phyloP scores from a whole-genome alignment of 2,888 invertebrate species.

The Chalcosyrphus nemorum region DNA sequence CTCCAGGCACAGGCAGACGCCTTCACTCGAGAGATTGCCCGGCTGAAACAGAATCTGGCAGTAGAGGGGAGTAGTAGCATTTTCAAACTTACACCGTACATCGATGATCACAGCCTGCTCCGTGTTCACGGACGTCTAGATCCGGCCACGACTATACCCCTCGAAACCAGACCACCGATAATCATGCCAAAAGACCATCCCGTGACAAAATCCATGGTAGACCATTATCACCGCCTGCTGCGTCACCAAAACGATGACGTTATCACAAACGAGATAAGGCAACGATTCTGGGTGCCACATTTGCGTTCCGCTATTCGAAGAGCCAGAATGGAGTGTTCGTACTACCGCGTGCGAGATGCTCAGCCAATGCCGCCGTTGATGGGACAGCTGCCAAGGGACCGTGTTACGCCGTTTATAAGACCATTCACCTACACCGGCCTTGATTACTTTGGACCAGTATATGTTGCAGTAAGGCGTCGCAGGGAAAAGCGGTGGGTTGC shows the following conservation, averaged over 20 bases:
- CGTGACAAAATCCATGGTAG: neutral
- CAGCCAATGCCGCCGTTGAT: slow-evolving; percentile 34
- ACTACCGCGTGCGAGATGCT: neutral
- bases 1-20: neutral
- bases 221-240: too few relatives aligned
- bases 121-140: neutral
- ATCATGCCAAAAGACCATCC: neutral
- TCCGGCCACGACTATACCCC: neutral
- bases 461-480: neutral
- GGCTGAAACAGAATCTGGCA: neutral
- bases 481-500: neutral
- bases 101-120: slow-evolving; percentile 9
- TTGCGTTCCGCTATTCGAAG: neutral
- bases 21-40: neutral
- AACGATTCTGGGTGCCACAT: neutral
- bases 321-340: neutral
- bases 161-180: neutral
- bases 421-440: neutral
- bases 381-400: slow-evolving; percentile 24
- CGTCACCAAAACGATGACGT: neutral
- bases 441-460: too few relatives aligned
- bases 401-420: neutral
- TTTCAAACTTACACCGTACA: slow-evolving; percentile 27
- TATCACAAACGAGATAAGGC: neutral
- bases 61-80: slow-evolving; percentile 5